Evolutionary conservation across 2,888 invertebrate genomes (phyloP), one percentile per base, ranked within the genome.

Genomic region (Dioctria linearis): DNA sequence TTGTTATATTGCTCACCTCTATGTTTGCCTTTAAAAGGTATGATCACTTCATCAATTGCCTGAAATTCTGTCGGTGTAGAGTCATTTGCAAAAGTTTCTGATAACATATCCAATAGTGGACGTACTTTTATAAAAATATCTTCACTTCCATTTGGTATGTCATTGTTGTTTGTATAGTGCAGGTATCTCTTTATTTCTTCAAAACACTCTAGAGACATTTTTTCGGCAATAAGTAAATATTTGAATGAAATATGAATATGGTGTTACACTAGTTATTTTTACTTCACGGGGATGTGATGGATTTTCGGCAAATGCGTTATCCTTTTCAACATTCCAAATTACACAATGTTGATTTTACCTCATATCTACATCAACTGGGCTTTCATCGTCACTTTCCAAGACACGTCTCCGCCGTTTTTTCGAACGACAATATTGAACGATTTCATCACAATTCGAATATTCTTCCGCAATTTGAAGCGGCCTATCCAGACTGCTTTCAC

Each of bases 21-120:
- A 71, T 73, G 59, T 59, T 37, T 59, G 6, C 59, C 73, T 42
- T 59, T 54, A 37, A 73, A 73, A 8, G 59, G 57, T 73, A 42
- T 73, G 6, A 13, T 73, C 5, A 73, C 57, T 43, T 73, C 73
- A 59, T 73, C 73, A 73, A 73, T 73, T 13, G 73, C 59, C 46
- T 57, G 42, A 49, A 54, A 54, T 54, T 54, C 11, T 54, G 54
- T 54, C 54, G 11, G 54, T 54, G 54, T 11, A 4, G 11, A 13
- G 73, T 11, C 57, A 73, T 57, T 73, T 73, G 11, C 59, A 13
- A 73, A 73, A 37, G 59, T 73, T 13, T 73, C 25, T 57, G 57
- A 73, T 40, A 57, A 54, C 59, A 57, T 73, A 57, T 57, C 73
- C 37, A 57, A 59, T 54, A 54, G 11, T 54, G 54, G 54, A 54